Conservation (phyloP, 2,797 vertebrate species). For the Cirrhinus mrigala region DNA sequence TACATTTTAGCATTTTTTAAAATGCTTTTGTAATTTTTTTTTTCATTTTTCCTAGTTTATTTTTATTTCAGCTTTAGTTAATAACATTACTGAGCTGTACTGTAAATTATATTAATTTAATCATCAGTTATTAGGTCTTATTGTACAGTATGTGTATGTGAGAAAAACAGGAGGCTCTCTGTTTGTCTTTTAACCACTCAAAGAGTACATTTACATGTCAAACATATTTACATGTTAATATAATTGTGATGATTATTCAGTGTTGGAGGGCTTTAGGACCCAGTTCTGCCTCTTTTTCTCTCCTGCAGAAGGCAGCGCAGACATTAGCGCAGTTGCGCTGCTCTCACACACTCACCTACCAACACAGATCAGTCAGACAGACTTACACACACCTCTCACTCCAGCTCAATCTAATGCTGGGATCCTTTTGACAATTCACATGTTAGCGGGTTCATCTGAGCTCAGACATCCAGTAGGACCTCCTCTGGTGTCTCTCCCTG, state of each 20-base stretch:
- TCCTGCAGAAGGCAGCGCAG: slow-evolving; percentile 82
- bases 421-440: slow-evolving; percentile 35
- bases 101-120: neutral
- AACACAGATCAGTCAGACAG: slow-evolving; percentile 51
- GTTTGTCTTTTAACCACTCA: neutral
- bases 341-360: slow-evolving; percentile 71
- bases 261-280: slow-evolving; percentile 88
- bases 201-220: neutral
- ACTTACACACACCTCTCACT: slow-evolving; percentile 30
- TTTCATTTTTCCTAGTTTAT: neutral
- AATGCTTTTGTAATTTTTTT: neutral
- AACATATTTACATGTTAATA: slow-evolving; percentile 2
- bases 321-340: slow-evolving; percentile 86
- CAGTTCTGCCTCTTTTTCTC: slow-evolving; percentile 71
- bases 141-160: neutral
- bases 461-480: slow-evolving; percentile 11
- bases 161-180: neutral
- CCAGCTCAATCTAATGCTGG: slow-evolving; percentile 8
- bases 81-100: neutral
- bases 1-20: neutral
- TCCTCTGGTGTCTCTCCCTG: slow-evolving; percentile 16
- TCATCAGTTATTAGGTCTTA: neutral
- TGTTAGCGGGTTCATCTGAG: slow-evolving; percentile 18
- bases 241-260: slow-evolving; percentile 39
- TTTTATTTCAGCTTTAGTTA: neutral